These are phyloP conservation scores for Oxygymnocypris stewartii DNA, from an alignment of 2,113 vertebrate species.

Conservation along the genomic window DNA sequence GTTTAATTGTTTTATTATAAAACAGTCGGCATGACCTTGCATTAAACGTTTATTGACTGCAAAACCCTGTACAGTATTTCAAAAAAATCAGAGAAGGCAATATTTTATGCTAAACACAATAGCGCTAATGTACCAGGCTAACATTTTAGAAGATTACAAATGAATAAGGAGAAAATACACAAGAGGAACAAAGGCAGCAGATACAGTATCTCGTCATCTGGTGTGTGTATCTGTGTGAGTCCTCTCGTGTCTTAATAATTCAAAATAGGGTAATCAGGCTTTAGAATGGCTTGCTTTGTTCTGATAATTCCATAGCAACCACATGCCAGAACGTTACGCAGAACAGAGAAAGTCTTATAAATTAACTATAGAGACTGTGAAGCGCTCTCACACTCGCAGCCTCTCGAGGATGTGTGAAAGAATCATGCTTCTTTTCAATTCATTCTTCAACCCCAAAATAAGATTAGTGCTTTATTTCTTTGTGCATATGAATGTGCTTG, in stretches of 20 bases:
- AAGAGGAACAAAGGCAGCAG: conserved; percentile 3
- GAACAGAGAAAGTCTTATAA: conserved; percentile 7
- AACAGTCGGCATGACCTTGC: background rate
- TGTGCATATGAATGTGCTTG: background rate
- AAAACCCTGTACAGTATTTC: background rate
- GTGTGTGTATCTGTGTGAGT: conserved; percentile 19
- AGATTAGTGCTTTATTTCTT: conserved; percentile 7
- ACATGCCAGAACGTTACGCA: conserved; percentile 31
- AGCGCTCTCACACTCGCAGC: conserved; percentile 35
- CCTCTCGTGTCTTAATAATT: conserved; percentile 46
- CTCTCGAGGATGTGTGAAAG: conserved; percentile 36
- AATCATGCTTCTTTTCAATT: conserved; percentile 33
- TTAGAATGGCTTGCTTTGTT: conserved; percentile 42
- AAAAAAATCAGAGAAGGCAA: background rate
- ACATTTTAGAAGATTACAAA: background rate
- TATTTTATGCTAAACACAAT: conserved; percentile 15
- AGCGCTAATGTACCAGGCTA: background rate
- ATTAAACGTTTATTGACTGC: background rate
- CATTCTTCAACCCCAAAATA: conserved; percentile 18
- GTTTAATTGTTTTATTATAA: background rate
- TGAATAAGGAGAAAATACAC: conserved; percentile 18
- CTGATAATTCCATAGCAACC: conserved; percentile 48
- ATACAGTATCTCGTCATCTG: conserved; percentile 21
- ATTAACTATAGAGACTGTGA: conserved; percentile 28
- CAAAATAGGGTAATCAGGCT: conserved; percentile 45